Base-by-base conservation (phyloP, 2,888 invertebrate species). In the Netelia fuscicornis region DNA sequence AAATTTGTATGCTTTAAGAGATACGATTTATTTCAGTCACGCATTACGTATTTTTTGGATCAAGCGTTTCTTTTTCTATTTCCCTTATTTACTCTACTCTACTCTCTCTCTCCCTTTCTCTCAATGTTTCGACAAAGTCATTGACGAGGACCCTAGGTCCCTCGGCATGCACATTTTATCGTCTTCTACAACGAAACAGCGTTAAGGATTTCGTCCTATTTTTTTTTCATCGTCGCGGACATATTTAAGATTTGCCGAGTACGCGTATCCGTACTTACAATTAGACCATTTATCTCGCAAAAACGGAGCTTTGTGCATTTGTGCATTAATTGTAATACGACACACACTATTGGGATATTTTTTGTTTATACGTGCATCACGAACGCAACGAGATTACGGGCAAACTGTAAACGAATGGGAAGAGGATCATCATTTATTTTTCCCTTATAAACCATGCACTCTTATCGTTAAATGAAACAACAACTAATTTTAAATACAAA, bases 401-500 rank as follows among this genome's bases (percentile, higher is more conserved):
- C 42, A 42, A 54, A 13, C 42, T 6, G 48, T 75, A 37, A 60
- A 17, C 17, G 13, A 65, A 65, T 1, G 30, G n/a, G 68, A 68
- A 17, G 52, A 8, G 37, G 6, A 30, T 52, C 10, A 65, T 48
- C 37, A 58, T 54, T 65, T 30, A 48, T 56, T 80, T 48, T 60
- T 80, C 52, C 72, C 58, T 58, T 54, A 25, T 71, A 42, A 70
- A 30, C 65, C 42, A 58, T 71, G 72, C 20, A 74, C 13, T 65
- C 3, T 17, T 17, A 17, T 52, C 5, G n/a, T 17, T 25, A 64
- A 60, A 68, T 20, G 37, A 8, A 20, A 70, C 65, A 37, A 25
- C 25, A 75, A 72, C 30, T 48, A 68, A 80, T 52, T 9, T 52
- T 52, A 3, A 3, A 11, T 52, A n/a, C 13, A 52, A 78, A 74